Percentiles rank a stretch among this genome's conserved stretches.
Conservation (phyloP, 2,797 vertebrate species). For the Remorina albescens region DNA sequence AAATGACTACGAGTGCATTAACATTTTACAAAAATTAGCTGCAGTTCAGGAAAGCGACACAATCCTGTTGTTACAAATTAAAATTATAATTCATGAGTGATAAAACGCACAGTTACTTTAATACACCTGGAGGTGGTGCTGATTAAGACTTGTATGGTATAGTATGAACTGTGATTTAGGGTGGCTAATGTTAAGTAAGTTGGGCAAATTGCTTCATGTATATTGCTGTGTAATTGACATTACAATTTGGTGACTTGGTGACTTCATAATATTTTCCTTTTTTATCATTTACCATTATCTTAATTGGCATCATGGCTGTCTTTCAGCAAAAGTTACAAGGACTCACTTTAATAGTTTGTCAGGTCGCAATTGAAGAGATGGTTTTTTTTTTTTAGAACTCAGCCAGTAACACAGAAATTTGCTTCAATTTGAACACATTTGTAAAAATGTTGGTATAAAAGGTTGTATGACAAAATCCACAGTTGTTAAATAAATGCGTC, state of each 20-base stretch:
- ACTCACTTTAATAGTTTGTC: not conserved
- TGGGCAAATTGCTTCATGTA: not conserved
- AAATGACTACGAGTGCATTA: not conserved
- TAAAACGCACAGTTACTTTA: not conserved
- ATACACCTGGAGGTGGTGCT: not conserved
- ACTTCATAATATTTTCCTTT: too few relatives aligned
- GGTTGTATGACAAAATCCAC: constrained; percentile 39
- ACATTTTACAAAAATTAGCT: too few relatives aligned
- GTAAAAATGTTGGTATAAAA: constrained; percentile 49
- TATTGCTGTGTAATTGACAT: not conserved
- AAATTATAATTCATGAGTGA: not conserved
- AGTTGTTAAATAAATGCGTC: constrained; percentile 61
- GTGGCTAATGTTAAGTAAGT: not conserved
- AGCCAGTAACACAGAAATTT: not conserved
- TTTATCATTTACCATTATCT: too few relatives aligned
- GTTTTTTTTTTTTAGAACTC: not conserved
- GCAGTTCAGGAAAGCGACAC: too few relatives aligned
- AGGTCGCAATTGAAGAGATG: too few relatives aligned
- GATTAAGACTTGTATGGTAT: not conserved
- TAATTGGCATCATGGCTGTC: not conserved
- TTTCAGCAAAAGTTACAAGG: not conserved
- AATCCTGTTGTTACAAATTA: not conserved
- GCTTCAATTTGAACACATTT: not conserved
- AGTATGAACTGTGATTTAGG: not conserved
- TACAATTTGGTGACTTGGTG: not conserved